phyloP scores from a whole-genome alignment of 1,140 invertebrate species.

The Whitmania pigra region DNA sequence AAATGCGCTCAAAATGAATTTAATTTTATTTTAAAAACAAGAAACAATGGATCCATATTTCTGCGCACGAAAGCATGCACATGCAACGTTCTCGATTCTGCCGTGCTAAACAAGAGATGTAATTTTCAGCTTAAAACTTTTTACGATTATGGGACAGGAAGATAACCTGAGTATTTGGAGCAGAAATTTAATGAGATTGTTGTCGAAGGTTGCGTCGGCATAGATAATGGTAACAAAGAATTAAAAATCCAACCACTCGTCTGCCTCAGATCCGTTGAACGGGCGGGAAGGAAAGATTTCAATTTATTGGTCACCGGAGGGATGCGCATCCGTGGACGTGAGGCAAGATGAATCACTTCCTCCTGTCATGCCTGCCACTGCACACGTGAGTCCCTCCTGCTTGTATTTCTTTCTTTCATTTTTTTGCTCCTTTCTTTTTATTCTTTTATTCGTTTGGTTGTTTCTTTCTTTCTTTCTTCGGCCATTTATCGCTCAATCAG shows the following conservation, averaged over 20 bases:
- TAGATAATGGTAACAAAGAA: background rate
- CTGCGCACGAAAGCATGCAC: too few species aligned
- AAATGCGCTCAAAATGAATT: too few species aligned
- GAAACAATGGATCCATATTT: too few species aligned
- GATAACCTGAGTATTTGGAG: background rate
- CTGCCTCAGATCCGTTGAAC: background rate
- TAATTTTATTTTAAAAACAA: too few species aligned
- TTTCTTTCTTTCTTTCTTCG: conserved; percentile 11
- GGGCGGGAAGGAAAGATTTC: conserved; percentile 8
- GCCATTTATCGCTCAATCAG: too few species aligned
- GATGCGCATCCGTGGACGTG: background rate
- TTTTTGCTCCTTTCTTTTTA: background rate
- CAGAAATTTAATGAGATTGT: background rate
- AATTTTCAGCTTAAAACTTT: too few species aligned
- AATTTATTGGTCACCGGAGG: conserved; percentile 19
- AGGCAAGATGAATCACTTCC: conserved; percentile 2
- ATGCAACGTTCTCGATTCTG: too few species aligned
- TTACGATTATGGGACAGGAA: too few species aligned
- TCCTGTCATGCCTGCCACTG: conserved; percentile 13
- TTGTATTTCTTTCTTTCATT: background rate
- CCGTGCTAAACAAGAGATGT: too few species aligned
- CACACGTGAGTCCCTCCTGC: conserved; percentile 7
- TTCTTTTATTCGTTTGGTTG: background rate
- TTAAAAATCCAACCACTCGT: background rate
- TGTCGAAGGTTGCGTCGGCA: background rate